Evolutionary conservation across 2,888 invertebrate genomes (phyloP).

Genomic region (Clanis bilineata): DNA sequence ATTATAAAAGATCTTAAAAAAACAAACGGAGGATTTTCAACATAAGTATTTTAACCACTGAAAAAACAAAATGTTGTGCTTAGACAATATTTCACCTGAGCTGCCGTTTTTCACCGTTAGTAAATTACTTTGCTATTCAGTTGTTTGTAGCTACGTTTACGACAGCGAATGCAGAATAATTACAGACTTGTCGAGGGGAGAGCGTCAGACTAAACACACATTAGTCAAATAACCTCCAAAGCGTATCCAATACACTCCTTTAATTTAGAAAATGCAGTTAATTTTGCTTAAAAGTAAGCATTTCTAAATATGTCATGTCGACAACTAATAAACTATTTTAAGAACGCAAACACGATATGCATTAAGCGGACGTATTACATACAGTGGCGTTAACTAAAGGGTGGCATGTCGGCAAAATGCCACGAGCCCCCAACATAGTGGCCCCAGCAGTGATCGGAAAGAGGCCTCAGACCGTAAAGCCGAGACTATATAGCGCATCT

Average conservation of each 20-base stretch:
- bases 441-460: no score
- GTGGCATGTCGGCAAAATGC: no score
- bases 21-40: no score
- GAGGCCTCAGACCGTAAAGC: no score
- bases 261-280: neutral
- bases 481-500: no score
- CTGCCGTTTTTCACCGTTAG: neutral
- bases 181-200: neutral
- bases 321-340: neutral
- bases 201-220: constrained; percentile 3
- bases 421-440: no score
- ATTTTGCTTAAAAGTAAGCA: neutral
- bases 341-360: neutral
- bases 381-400: no score
- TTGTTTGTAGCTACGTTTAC: neutral
- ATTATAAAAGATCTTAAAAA: no score
- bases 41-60: no score
- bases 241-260: neutral
- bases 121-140: neutral
- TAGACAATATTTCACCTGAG: neutral
- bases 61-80: neutral
- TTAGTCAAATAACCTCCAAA: neutral
- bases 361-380: no score
- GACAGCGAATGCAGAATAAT: neutral
- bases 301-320: neutral